Conservation (phyloP, 2,888 invertebrate species). For the Morpho deidamia region DNA sequence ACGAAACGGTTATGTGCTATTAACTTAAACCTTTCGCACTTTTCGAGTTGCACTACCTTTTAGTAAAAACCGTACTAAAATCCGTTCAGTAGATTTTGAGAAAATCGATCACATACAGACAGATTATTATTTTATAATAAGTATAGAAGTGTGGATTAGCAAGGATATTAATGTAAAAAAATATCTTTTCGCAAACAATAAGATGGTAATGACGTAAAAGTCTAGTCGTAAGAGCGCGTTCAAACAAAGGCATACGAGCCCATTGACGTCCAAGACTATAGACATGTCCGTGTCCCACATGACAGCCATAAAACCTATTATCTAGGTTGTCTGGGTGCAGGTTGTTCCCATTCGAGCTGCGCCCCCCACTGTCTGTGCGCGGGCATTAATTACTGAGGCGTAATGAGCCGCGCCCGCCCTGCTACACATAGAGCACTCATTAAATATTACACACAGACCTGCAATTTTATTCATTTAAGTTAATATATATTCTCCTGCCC, state of each 20-base stretch:
- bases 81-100: no score
- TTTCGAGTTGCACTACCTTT: no score
- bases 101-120: no score
- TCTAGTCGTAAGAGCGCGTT: not conserved
- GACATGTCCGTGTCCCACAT: not conserved
- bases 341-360: slow-evolving; percentile 21
- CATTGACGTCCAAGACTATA: not conserved
- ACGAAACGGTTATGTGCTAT: no score
- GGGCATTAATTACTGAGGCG: slow-evolving; percentile 55
- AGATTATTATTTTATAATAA: no score
- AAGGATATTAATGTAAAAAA: no score
- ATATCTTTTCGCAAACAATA: no score
- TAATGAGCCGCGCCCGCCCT: slow-evolving; percentile 50
- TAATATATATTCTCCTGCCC: no score
- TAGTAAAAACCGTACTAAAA: no score
- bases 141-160: no score
- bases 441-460: not conserved
- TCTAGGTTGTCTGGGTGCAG: slow-evolving; percentile 22
- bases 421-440: slow-evolving; percentile 32
- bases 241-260: not conserved
- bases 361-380: slow-evolving; percentile 41
- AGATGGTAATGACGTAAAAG: not conserved
- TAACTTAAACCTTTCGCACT: no score
- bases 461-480: no score
- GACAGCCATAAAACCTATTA: slow-evolving; percentile 9